Percentiles rank a stretch among this genome's conserved stretches.
Conservation (phyloP, 2,113 vertebrate genomes). For the Caretta caretta region DNA sequence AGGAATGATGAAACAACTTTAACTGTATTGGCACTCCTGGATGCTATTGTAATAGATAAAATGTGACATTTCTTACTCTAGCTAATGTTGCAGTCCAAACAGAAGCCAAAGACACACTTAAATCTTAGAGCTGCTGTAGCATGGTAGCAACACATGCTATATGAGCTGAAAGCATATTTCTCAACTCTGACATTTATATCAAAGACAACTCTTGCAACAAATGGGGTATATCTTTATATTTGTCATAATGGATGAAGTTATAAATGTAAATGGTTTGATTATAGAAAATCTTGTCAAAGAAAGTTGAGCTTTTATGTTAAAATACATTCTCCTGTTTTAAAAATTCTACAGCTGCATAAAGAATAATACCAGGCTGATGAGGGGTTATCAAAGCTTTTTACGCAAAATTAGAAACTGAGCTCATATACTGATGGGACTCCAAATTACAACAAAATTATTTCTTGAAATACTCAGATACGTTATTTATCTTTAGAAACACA, state of each 20-base stretch:
- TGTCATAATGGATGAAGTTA: slow-evolving; percentile 41
- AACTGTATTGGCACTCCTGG: background rate
- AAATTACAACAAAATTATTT: background rate
- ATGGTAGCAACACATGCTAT: background rate
- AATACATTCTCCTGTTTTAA: slow-evolving; percentile 51
- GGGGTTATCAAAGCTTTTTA: background rate
- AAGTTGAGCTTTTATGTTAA: slow-evolving; percentile 33
- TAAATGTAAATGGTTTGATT: slow-evolving; percentile 52
- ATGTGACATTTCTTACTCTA: background rate
- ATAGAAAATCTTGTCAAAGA: slow-evolving; percentile 49
- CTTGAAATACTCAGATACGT: background rate
- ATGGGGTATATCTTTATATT: slow-evolving; percentile 35
- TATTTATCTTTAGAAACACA: background rate
- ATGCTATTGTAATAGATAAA: background rate
- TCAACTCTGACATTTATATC: slow-evolving; percentile 44
- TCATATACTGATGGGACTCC: background rate
- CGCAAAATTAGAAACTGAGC: slow-evolving; percentile 28
- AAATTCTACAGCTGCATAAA: slow-evolving; percentile 50
- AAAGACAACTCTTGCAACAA: slow-evolving; percentile 19
- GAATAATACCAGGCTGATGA: slow-evolving; percentile 20
- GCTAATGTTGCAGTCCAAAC: background rate
- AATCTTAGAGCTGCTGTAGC: background rate
- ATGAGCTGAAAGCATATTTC: background rate
- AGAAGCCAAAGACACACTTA: background rate
- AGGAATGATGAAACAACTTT: background rate